A percentile compares a stretch with the other conserved stretches of the same genome.
Evolutionary conservation across 2,888 invertebrate genomes (phyloP).

Genomic region (Epinotia demarniana): DNA sequence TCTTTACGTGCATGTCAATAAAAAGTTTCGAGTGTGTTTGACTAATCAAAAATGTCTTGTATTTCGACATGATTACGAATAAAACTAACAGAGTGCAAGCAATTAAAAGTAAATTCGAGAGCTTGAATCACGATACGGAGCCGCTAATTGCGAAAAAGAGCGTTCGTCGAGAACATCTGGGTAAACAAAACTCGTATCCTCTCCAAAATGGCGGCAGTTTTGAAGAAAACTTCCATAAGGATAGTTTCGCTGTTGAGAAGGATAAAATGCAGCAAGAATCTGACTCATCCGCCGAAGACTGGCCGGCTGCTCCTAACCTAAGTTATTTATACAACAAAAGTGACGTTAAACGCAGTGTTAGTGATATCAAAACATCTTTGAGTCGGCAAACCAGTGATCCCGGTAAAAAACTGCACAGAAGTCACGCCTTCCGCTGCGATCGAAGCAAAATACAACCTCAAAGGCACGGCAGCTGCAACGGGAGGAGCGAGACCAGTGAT

Average conservation of each 20-base stretch:
- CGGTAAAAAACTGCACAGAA: slow-evolving; percentile 83
- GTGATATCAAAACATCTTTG: slow-evolving; percentile 68
- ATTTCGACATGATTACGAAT: slow-evolving; percentile 75
- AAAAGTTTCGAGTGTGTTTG: slow-evolving; percentile 41
- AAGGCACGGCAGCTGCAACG: slow-evolving; percentile 73
- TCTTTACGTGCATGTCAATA: slow-evolving; percentile 40
- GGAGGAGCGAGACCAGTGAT: slow-evolving; percentile 71
- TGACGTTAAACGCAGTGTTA: slow-evolving; percentile 64
- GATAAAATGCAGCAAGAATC: slow-evolving; percentile 50
- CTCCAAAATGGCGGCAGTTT: slow-evolving; percentile 28
- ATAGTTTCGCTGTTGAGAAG: slow-evolving; percentile 37
- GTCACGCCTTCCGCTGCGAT: slow-evolving; percentile 85
- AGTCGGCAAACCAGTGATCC: slow-evolving; percentile 80
- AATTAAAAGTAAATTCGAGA: slow-evolving; percentile 87
- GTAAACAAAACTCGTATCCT: slow-evolving; percentile 45
- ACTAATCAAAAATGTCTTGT: slow-evolving; percentile 64
- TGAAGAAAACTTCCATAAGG: slow-evolving; percentile 33
- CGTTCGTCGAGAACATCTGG: slow-evolving; percentile 38
- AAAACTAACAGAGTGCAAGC: slow-evolving; percentile 85
- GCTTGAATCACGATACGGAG: slow-evolving; percentile 69
- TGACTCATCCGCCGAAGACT: slow-evolving; percentile 55
- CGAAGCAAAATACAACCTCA: slow-evolving; percentile 70
- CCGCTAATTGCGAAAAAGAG: slow-evolving; percentile 51
- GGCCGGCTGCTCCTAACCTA: slow-evolving; percentile 63
- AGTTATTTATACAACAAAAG: slow-evolving; percentile 73